A percentile compares a stretch with the other conserved stretches of the same genome.
These are phyloP conservation scores for Aphelenchoides fujianensis DNA, from an alignment of 1,140 invertebrate genomes.

Conservation along the genomic window DNA sequence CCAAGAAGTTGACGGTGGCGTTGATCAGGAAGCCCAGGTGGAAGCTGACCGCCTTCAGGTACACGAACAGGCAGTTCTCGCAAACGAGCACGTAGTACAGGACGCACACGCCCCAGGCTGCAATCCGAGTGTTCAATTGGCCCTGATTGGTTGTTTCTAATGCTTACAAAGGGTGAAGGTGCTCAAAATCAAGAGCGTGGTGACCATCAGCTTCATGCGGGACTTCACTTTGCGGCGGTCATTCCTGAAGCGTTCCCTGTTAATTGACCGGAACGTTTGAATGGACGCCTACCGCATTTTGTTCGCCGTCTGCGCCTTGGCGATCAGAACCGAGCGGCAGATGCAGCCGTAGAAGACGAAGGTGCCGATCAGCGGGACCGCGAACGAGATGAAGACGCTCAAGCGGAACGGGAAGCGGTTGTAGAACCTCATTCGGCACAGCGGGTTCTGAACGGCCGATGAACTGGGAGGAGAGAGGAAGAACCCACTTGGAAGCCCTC, in stretches of 20 bases:
- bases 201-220: conserved; percentile 51
- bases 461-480: too few relatives aligned
- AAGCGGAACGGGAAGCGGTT: conserved; percentile 50
- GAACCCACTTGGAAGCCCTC: conserved; percentile 47
- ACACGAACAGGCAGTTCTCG: conserved; percentile 46
- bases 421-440: conserved; percentile 47
- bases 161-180: conserved; percentile 53
- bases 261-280: conserved; percentile 7
- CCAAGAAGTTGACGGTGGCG: conserved; percentile 45
- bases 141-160: too few relatives aligned
- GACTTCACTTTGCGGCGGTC: conserved; percentile 42
- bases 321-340: conserved; percentile 42
- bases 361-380: conserved; percentile 46
- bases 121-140: too few relatives aligned
- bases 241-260: neutral
- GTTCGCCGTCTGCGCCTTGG: conserved; percentile 47
- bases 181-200: conserved; percentile 50
- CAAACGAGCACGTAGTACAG: conserved; percentile 54
- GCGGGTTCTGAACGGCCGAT: too few relatives aligned
- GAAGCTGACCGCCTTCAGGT: conserved; percentile 37
- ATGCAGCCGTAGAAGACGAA: conserved; percentile 47
- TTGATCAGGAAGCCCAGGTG: conserved; percentile 45
- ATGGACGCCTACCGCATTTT: conserved; percentile 26
- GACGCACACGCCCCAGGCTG: conserved; percentile 53
- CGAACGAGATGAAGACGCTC: conserved; percentile 50